A percentile compares a stretch with the other conserved stretches of the same genome.
Evolutionary conservation across 1,140 invertebrate species (phyloP).

Genomic region (Hydropsyche tenuis): DNA sequence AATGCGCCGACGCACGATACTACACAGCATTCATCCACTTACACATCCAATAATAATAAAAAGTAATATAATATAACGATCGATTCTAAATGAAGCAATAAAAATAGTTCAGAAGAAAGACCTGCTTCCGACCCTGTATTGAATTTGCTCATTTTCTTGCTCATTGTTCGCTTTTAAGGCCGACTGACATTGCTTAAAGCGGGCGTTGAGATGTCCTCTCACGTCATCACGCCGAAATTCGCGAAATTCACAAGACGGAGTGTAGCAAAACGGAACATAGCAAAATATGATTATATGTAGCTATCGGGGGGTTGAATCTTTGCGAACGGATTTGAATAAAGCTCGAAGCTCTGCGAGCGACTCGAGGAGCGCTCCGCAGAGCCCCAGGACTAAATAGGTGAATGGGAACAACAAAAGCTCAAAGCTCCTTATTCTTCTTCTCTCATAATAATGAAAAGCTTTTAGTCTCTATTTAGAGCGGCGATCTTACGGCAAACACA

Average conservation of each 20-base stretch:
- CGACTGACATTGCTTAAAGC: too few relatives aligned
- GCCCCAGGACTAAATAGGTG: constrained; percentile 45
- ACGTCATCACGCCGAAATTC: neutral
- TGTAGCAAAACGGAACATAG: neutral
- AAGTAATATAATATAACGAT: too few relatives aligned
- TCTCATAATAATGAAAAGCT: constrained; percentile 51
- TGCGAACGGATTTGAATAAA: constrained; percentile 50
- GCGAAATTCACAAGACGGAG: too few relatives aligned
- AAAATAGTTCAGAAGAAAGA: too few relatives aligned
- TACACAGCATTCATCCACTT: too few relatives aligned
- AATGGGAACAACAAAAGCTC: constrained; percentile 50
- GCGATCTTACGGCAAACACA: constrained; percentile 39
- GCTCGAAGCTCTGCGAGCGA: constrained; percentile 43
- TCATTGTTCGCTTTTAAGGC: too few relatives aligned
- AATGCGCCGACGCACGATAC: too few relatives aligned
- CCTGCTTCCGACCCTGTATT: too few relatives aligned
- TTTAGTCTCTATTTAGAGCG: constrained; percentile 50
- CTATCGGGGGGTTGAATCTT: constrained; percentile 48
- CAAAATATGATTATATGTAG: constrained; percentile 50
- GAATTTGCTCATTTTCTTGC: too few relatives aligned
- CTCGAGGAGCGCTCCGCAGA: constrained; percentile 40
- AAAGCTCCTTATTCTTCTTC: constrained; percentile 50
- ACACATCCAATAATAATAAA: too few relatives aligned
- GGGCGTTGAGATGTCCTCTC: too few relatives aligned
- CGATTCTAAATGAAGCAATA: too few relatives aligned